These are phyloP conservation scores for Cyaniris semiargus DNA, from an alignment of 2,888 invertebrate genomes.

Conservation along the genomic window DNA sequence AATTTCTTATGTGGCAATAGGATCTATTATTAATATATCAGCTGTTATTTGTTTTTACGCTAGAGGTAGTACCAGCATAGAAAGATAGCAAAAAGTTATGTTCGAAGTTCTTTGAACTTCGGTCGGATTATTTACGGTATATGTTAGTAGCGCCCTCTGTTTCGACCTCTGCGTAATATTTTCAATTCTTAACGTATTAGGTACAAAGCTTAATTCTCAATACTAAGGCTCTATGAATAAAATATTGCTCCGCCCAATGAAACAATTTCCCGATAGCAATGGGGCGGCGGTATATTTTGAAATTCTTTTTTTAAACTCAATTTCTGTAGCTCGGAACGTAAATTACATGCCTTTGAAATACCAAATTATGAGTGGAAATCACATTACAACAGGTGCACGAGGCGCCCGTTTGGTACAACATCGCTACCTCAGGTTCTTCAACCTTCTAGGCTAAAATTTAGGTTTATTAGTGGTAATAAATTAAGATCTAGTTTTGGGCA, in stretches of 20 bases:
- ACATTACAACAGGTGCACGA: slow-evolving; percentile 9
- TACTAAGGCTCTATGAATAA: neutral
- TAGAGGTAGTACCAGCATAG: too few relatives aligned
- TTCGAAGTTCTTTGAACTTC: too few relatives aligned
- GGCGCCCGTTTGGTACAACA: slow-evolving; percentile 13
- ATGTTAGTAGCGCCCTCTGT: too few relatives aligned
- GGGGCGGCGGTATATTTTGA: neutral
- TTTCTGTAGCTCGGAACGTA: neutral
- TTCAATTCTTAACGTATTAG: neutral
- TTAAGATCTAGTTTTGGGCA: neutral
- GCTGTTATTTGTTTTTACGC: too few relatives aligned
- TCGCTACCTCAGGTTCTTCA: neutral
- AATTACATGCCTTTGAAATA: slow-evolving; percentile 28
- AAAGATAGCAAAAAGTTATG: too few relatives aligned
- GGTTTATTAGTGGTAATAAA: too few relatives aligned
- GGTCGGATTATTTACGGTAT: too few relatives aligned
- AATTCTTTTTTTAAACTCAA: slow-evolving; percentile 30
- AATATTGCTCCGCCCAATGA: neutral
- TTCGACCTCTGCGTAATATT: too few relatives aligned
- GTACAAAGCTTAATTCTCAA: neutral
- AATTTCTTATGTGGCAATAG: too few relatives aligned
- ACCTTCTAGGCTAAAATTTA: neutral
- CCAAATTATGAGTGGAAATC: slow-evolving; percentile 27
- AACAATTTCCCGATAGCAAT: neutral
- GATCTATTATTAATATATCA: too few relatives aligned